Percentiles rank a stretch among this genome's conserved stretches.
These are phyloP conservation scores for Megalopta genalis DNA, from an alignment of 1,140 invertebrate species.

Conservation along the genomic window DNA sequence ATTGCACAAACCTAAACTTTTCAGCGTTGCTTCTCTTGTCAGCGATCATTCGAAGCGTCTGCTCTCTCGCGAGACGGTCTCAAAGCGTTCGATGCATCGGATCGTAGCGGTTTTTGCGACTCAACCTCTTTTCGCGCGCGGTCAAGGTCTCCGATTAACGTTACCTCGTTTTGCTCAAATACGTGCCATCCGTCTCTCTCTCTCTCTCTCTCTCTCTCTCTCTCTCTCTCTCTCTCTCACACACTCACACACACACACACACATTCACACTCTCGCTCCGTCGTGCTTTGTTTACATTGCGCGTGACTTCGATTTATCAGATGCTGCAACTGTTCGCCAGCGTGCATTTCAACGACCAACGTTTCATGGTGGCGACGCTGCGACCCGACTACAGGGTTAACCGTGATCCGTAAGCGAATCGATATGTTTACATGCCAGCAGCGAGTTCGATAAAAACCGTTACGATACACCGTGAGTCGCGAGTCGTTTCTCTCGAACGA, in stretches of 20 bases:
- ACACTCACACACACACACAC: too few species aligned
- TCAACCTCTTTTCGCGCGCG: slow-evolving; percentile 37
- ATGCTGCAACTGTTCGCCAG: slow-evolving; percentile 18
- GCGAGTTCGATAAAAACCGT: neutral
- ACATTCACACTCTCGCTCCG: neutral
- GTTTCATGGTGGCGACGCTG: slow-evolving; percentile 6
- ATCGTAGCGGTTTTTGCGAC: slow-evolving; percentile 22
- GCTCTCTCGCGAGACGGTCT: slow-evolving; percentile 9
- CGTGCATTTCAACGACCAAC: slow-evolving; percentile 9
- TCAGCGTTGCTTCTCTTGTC: slow-evolving; percentile 6
- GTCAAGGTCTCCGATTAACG: slow-evolving; percentile 54
- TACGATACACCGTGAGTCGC: neutral
- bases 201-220: neutral
- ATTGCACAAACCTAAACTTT: too few species aligned
- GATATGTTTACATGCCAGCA: slow-evolving; percentile 21
- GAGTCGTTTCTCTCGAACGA: neutral
- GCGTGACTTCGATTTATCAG: slow-evolving; percentile 16
- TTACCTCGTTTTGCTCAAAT: slow-evolving; percentile 17
- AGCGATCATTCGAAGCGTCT: slow-evolving; percentile 28
- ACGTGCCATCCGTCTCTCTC: neutral
- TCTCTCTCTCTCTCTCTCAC: too few species aligned
- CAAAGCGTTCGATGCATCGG: slow-evolving; percentile 5
- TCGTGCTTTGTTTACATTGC: slow-evolving; percentile 19
- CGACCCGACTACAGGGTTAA: slow-evolving; percentile 18
- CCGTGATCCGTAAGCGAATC: slow-evolving; percentile 9